A percentile compares a stretch with the other conserved stretches of the same genome.
Evolutionary conservation across 1,140 invertebrate genomes (phyloP).

Genomic region (Aphaenogaster ashmeadi): DNA sequence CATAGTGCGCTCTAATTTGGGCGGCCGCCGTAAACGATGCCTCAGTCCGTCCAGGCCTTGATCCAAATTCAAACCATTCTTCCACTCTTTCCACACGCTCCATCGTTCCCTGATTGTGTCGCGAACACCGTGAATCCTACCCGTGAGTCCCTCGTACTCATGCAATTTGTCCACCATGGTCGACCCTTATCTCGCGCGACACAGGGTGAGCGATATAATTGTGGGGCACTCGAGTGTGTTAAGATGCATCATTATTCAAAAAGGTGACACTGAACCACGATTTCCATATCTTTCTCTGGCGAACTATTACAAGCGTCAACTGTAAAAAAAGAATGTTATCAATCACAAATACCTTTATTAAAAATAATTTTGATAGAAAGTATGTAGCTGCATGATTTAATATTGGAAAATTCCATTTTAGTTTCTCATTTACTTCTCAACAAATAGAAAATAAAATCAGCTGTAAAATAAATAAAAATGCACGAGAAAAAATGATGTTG

Average conservation of each 20-base stretch:
- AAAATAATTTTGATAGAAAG: neutral
- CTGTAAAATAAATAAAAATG: neutral
- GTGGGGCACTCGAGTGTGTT: neutral
- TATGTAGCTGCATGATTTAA: neutral
- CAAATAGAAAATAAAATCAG: neutral
- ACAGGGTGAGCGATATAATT: constrained; percentile 1
- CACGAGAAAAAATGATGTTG: too few relatives aligned
- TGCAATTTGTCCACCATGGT: constrained; percentile 91
- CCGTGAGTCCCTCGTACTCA: constrained; percentile 92
- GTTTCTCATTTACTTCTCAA: neutral
- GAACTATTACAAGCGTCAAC: neutral
- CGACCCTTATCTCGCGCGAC: constrained; percentile 25
- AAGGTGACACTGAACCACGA: neutral
- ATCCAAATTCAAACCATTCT: constrained; percentile 86
- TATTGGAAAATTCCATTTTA: neutral
- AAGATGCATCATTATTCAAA: neutral
- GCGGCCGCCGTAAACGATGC: constrained; percentile 84
- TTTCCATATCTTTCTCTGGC: neutral
- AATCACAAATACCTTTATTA: neutral
- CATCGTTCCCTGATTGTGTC: constrained; percentile 89
- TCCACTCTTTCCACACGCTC: constrained; percentile 88
- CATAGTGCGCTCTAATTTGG: constrained; percentile 84
- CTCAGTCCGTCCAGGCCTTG: constrained; percentile 81
- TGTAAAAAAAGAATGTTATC: neutral
- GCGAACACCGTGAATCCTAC: constrained; percentile 90